A percentile compares a stretch with the other conserved stretches of the same genome.
Evolutionary conservation across 2,888 invertebrate species (phyloP).

Genomic region (Drosophila prostipennis): DNA sequence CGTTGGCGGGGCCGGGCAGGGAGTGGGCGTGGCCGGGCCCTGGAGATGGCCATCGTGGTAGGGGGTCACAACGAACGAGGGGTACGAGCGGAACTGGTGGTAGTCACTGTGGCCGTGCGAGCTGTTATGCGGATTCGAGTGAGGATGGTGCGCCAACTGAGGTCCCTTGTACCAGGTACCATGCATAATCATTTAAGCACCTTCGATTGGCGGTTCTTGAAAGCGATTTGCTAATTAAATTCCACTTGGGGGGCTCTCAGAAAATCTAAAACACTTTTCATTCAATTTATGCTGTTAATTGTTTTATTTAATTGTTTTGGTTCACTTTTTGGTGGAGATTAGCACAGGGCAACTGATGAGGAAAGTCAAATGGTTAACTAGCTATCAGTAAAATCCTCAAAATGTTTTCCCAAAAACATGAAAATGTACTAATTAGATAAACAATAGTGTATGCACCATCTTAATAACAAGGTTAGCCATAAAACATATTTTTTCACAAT

Average conservation of each 20-base stretch:
- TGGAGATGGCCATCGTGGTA: slow-evolving; percentile 75
- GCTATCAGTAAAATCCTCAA: background rate
- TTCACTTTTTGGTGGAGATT: background rate
- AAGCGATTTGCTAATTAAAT: slow-evolving; percentile 16
- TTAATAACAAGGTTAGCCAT: background rate
- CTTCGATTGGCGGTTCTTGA: slow-evolving; percentile 34
- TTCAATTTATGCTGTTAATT: background rate
- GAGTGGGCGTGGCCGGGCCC: slow-evolving; percentile 56
- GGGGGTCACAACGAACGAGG: slow-evolving; percentile 83
- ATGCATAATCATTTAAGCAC: slow-evolving; percentile 83
- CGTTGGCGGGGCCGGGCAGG: slow-evolving; percentile 55
- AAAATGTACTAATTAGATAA: background rate
- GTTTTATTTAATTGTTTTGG: background rate
- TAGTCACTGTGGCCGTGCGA: slow-evolving; percentile 64
- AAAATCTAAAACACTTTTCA: background rate
- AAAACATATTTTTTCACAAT: background rate
- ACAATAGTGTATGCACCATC: no score
- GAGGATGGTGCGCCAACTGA: slow-evolving; percentile 82
- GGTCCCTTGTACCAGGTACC: slow-evolving; percentile 84
- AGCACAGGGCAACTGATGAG: background rate
- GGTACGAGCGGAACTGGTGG: slow-evolving; percentile 83
- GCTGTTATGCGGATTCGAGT: slow-evolving; percentile 46
- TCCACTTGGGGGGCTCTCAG: slow-evolving; percentile 1
- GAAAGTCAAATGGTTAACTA: slow-evolving; percentile 15
- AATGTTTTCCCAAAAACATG: no score